Evolutionary conservation across 2,888 invertebrate species (phyloP), one percentile per base, ranked within the genome.

Genomic region (Yponomeuta sedellus): DNA sequence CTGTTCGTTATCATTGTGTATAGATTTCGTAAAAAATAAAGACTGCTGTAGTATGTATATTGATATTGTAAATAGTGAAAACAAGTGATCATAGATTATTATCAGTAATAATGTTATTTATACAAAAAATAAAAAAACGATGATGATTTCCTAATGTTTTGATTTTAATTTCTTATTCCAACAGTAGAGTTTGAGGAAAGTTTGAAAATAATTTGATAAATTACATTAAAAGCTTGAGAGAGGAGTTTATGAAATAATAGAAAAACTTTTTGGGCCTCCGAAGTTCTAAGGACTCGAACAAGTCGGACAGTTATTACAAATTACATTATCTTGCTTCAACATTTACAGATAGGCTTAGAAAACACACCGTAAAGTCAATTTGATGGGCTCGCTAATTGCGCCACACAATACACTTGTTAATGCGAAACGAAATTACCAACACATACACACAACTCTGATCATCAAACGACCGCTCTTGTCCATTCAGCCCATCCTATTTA

Each of bases 31-130:
- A 81, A 84, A 88, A 89, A 86, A 85, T 89, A 91, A 94, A 94
- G 91, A 91, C 91, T 91, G 91, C 91, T 92, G 91, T 92, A 92
- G 89, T 80, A 90, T 90, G 44, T 52, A 91, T 92, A 85, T 83
- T 85, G 84, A 80, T 82, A 86, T 83, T 91, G 89, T 89, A 91
- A 87, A 91, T 91, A 91, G 89, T 83, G 73, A 89, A 85, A 85
- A 85, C 85, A 89, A 88, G 91, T 91, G 91, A 91, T 91, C 85
- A 85, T 85, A 67, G 87, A 89, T 86, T 82, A 88, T 85, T 89
- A 87, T 85, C 84, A 81, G 84, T 85, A 87, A 64, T 64, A 88
- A 88, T 87, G 85, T 89, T 91, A 90, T 91, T 90, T 90, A 91
- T 90, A 91, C 86, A 88, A 73, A 77, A 85, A 83, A 81, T 86